These are phyloP conservation scores for Phoxinus dragarum DNA, from an alignment of 2,797 vertebrate species.

Conservation along the genomic window DNA sequence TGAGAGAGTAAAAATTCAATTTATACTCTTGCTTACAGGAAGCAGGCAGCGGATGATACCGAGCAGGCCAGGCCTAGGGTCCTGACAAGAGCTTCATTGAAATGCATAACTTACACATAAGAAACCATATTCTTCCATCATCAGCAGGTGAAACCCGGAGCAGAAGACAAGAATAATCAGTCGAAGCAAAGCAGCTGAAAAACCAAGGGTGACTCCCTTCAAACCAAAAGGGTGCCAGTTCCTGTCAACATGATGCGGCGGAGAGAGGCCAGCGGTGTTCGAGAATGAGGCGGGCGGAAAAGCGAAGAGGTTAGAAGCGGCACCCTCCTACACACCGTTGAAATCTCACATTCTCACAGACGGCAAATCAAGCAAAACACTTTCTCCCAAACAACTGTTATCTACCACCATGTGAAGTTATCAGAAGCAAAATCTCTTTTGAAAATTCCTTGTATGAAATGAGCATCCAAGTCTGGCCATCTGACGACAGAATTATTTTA, in stretches of 20 bases:
- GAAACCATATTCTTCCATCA: conserved; percentile 75
- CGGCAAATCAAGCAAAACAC: conserved; percentile 45
- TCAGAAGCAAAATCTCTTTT: conserved; percentile 42
- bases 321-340: not conserved
- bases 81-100: conserved; percentile 79
- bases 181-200: conserved; percentile 70
- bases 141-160: conserved; percentile 70
- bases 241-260: conserved; percentile 55
- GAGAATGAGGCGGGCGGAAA: conserved; percentile 11
- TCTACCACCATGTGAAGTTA: conserved; percentile 43
- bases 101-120: conserved; percentile 75
- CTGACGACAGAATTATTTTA: conserved; percentile 28
- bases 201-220: conserved; percentile 54
- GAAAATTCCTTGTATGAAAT: conserved; percentile 32
- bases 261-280: conserved; percentile 5
- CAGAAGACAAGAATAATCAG: conserved; percentile 73
- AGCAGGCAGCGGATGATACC: conserved; percentile 65
- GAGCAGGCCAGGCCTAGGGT: conserved; percentile 63
- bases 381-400: conserved; percentile 48
- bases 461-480: conserved; percentile 32
- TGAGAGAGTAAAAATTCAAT: conserved; percentile 69
- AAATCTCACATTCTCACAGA: conserved; percentile 7
- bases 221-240: conserved; percentile 44
- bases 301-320: not conserved
- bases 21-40: conserved; percentile 64